Conservation (phyloP, 2,113 vertebrate genomes). For the Corvus hawaiiensis region DNA sequence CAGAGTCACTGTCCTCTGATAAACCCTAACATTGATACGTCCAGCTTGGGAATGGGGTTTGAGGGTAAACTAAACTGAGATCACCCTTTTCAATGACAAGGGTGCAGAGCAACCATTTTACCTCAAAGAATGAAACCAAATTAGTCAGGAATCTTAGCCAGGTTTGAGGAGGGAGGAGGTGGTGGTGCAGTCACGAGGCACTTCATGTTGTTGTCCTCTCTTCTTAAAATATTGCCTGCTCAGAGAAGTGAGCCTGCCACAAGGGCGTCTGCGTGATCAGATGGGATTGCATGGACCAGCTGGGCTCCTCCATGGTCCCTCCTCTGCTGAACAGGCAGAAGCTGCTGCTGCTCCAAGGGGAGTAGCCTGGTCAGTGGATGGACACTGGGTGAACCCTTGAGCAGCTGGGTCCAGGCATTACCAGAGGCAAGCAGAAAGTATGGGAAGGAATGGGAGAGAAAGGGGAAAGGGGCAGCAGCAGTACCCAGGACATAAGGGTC, state of each 20-base stretch:
- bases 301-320: neutral
- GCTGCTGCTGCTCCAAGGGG: neutral
- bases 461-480: neutral
- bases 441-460: neutral
- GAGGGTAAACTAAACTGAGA: neutral
- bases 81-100: neutral
- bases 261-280: neutral
- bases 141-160: neutral
- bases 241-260: neutral
- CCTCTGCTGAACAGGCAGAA: neutral
- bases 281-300: fast-evolving
- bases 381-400: neutral
- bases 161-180: neutral
- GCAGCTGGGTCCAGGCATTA: neutral
- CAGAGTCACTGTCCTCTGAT: neutral
- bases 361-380: neutral
- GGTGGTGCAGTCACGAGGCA: neutral
- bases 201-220: neutral
- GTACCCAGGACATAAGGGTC: neutral
- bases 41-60: neutral
- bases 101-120: neutral
- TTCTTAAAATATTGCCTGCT: neutral
- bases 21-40: neutral
- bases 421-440: neutral
- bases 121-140: neutral